phyloP scores from a whole-genome alignment of 1,140 invertebrate genomes.

The Microvelia longipes region DNA sequence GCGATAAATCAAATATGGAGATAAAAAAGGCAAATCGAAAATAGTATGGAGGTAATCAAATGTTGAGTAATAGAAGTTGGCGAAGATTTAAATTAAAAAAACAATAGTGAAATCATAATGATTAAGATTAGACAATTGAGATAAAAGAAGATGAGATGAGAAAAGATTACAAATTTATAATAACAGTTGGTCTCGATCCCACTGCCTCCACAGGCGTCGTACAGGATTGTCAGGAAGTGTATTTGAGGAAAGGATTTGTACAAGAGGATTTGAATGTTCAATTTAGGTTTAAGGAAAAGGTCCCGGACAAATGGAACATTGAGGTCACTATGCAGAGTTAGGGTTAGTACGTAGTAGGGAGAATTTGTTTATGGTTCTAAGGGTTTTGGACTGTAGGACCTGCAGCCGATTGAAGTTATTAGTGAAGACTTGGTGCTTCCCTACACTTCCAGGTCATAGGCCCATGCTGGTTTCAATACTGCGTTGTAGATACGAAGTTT shows the following conservation, averaged over 20 bases:
- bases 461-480: slow-evolving; percentile 7
- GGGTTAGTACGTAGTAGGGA: slow-evolving; percentile 3
- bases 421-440: background rate
- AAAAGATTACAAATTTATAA: no score
- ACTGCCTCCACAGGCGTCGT: background rate
- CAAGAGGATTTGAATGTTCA: background rate
- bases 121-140: no score
- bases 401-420: slow-evolving; percentile 1
- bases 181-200: background rate
- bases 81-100: no score
- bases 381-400: slow-evolving; percentile 5
- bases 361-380: background rate
- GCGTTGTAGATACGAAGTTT: no score
- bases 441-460: slow-evolving; percentile 1
- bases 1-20: no score
- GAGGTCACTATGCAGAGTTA: slow-evolving; percentile 3
- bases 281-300: background rate
- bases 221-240: background rate
- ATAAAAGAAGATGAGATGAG: no score
- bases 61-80: no score
- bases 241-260: background rate
- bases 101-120: no score
- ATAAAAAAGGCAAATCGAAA: no score
- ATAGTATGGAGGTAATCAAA: no score
- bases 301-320: background rate